Percentiles rank a stretch among this genome's conserved stretches.
phyloP scores from a whole-genome alignment of 2,113 vertebrate genomes.

The Neoarius graeffei region DNA sequence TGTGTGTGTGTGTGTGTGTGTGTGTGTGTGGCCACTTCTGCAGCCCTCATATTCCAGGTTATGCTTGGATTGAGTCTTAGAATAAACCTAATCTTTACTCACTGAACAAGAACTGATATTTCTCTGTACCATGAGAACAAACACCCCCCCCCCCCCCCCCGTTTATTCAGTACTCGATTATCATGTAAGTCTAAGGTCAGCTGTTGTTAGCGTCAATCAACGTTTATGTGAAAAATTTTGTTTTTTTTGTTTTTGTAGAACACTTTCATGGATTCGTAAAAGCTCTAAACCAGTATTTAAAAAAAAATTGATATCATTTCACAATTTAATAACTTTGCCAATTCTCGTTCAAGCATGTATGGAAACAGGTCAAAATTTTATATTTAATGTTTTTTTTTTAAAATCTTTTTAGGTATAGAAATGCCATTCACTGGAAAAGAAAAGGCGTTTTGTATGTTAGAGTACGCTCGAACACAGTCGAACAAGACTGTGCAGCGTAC shows the following conservation, averaged over 20 bases:
- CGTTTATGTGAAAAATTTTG: not conserved
- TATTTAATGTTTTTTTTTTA: too few relatives aligned
- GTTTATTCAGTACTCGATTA: not conserved
- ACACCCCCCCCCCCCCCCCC: too few relatives aligned
- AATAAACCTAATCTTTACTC: not conserved
- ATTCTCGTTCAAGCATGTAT: too few relatives aligned
- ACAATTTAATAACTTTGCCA: too few relatives aligned
- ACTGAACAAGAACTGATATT: not conserved
- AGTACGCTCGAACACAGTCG: too few relatives aligned
- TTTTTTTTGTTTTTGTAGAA: not conserved
- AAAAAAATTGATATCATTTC: too few relatives aligned
- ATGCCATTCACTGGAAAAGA: too few relatives aligned
- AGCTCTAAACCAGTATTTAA: too few relatives aligned
- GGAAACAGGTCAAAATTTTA: too few relatives aligned
- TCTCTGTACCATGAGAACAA: not conserved
- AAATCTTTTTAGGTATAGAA: too few relatives aligned
- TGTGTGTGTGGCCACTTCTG: not conserved
- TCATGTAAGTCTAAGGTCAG: not conserved
- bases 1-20: constrained; percentile 3
- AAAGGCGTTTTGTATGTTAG: too few relatives aligned
- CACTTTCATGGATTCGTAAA: not conserved
- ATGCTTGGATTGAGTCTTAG: not conserved
- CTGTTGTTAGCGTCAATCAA: not conserved
- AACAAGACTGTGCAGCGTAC: too few relatives aligned
- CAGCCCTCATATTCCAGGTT: not conserved